Percentiles rank a stretch among this genome's conserved stretches.
Conservation (phyloP, 2,888 invertebrate genomes). For the Psococerastis gibbosa region DNA sequence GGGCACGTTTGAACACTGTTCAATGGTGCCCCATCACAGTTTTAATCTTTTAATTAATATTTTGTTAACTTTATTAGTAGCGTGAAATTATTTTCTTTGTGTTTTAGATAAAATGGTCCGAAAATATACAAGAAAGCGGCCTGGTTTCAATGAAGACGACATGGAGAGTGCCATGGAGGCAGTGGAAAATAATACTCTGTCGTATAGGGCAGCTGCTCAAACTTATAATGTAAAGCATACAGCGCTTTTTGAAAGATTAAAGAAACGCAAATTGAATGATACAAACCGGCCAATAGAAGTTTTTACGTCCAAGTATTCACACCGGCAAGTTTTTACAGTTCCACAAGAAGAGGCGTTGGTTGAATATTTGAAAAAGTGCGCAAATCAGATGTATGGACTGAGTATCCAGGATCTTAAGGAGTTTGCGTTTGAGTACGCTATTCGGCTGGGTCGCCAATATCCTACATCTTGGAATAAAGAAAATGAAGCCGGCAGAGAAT, state of each 20-base stretch:
- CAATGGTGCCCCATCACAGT: not conserved
- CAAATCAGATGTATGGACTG: slow-evolving; percentile 13
- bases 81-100: too few relatives aligned
- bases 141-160: too few relatives aligned
- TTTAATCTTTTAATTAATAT: too few relatives aligned
- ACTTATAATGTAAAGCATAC: not conserved
- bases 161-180: too few relatives aligned
- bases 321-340: not conserved
- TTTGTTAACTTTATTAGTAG: too few relatives aligned
- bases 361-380: not conserved
- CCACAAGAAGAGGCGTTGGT: not conserved
- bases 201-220: not conserved
- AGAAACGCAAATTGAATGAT: too few relatives aligned
- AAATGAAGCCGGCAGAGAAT: slow-evolving; percentile 20
- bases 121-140: not conserved
- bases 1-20: not conserved
- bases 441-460: slow-evolving; percentile 14
- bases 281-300: too few relatives aligned
- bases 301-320: too few relatives aligned
- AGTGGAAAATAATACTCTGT: too few relatives aligned
- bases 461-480: slow-evolving; percentile 18
- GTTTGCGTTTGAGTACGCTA: slow-evolving; percentile 18
- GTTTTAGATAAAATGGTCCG: not conserved
- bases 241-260: too few relatives aligned
- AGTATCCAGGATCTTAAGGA: slow-evolving; percentile 16